Evolutionary conservation across 2,113 vertebrate species (phyloP).

Genomic region (Psittacus erithacus): DNA sequence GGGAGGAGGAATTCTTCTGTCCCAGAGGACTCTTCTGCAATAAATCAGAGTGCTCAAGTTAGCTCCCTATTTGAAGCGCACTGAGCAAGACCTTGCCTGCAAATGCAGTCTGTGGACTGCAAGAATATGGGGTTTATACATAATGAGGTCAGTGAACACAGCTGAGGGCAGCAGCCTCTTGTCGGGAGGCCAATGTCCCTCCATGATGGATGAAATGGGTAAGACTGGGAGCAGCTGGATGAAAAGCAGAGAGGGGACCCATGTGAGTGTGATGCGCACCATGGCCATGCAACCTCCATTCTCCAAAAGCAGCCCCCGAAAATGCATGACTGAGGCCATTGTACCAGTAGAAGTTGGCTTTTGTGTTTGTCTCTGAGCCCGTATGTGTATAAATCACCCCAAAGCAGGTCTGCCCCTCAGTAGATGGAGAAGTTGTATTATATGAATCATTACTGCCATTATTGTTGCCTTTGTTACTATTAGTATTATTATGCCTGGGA

Average conservation of each 20-base stretch:
- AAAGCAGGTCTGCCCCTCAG: neutral
- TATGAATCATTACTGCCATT: neutral
- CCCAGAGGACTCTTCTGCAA: neutral
- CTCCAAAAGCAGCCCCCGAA: neutral
- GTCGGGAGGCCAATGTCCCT: neutral
- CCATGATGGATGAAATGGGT: neutral
- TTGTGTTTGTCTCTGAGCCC: neutral
- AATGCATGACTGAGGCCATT: neutral
- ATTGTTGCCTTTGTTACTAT: neutral
- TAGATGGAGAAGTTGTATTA: neutral
- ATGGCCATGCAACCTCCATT: neutral
- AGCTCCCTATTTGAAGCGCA: neutral
- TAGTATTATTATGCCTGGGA: neutral
- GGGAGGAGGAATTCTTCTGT: neutral
- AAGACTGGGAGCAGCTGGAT: neutral
- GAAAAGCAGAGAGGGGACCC: neutral
- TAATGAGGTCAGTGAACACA: neutral
- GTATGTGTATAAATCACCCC: neutral
- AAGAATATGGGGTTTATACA: neutral
- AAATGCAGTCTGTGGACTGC: neutral
- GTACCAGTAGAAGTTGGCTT: neutral
- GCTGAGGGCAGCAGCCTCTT: neutral
- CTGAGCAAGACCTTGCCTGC: neutral
- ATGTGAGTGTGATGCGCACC: accelerated
- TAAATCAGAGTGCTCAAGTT: neutral